Conservation (phyloP, 2,797 vertebrate genomes). For the Cirrhinus mrigala region DNA sequence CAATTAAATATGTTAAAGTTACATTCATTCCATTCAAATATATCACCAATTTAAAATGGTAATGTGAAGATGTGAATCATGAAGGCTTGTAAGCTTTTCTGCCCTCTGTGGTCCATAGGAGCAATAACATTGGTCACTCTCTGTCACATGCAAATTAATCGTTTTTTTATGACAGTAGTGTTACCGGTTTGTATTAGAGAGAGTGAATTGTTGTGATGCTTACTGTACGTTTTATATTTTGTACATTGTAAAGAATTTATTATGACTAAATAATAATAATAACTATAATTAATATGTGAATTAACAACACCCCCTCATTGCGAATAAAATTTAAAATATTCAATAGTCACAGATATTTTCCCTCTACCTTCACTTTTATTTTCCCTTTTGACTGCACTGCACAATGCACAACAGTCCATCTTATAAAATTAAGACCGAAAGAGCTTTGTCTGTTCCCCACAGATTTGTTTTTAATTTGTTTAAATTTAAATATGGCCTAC, state of each 20-base stretch:
- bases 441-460: not conserved
- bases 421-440: not conserved
- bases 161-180: not conserved
- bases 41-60: not conserved
- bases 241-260: not conserved
- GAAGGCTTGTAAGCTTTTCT: not conserved
- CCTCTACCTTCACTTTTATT: not conserved
- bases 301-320: not conserved
- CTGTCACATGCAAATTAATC: not conserved
- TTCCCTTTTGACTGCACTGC: not conserved
- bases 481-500: not conserved
- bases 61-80: not conserved
- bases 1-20: not conserved
- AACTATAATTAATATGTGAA: not conserved
- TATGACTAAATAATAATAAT: not conserved
- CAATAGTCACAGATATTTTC: not conserved
- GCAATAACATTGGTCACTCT: not conserved
- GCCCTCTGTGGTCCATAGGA: not conserved
- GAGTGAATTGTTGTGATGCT: not conserved
- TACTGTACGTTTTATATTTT: not conserved
- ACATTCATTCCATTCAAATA: not conserved
- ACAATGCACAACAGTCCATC: too few relatives aligned
- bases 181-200: not conserved
- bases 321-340: not conserved
- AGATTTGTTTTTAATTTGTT: not conserved